Base-by-base conservation (phyloP, 2,797 vertebrate species). In the Artibeus lituratus region DNA sequence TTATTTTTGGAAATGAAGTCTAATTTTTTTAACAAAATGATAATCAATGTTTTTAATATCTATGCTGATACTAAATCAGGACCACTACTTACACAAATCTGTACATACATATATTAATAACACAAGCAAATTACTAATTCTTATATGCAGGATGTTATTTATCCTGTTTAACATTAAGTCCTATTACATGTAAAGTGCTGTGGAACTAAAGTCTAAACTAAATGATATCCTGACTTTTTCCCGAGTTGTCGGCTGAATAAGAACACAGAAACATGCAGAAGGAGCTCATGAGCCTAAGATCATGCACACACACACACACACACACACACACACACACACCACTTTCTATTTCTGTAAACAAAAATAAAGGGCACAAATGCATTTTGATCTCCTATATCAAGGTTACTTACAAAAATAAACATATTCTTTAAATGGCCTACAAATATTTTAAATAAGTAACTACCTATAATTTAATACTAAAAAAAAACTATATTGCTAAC, bases 1-100 rank as follows among this genome's bases (percentile, higher is more conserved):
- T 97, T 97, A 96, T 96, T 97, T 97, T 97, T 94, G 98, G 94
- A 98, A 96, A 98, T 95, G 87, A 84, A 96, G 95, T 97, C 94
- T 97, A 98, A 96, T 90, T 57, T 97, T 92, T 12, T 83, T 87
- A 97, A 94, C 95, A 97, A 98, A 98, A 97, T 39, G 24, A 90
- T 91, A 98, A 84, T 91, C 97, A 97, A 95, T 70, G 92, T 90
- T 97, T 97, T 97, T 96, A 87, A 49, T 98, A 84, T 93, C 76
- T 93, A 81, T 26, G 86, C 49, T 89, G 59, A 81, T 72, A 74
- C 15, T 88, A 94, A 92, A 94, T 78, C n/a, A 92, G 88, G 94
- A 69, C 49, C 1, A 96, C 85, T 97, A 94, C 95, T 95, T 94
- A 93, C 18, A 87, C 2, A 90, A 37, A 90, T 89, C 76, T 76